Evolutionary conservation across 35 echinoderm and acorn worm genomes (phyloP).

Genomic region (Ophioderma brevispina): DNA sequence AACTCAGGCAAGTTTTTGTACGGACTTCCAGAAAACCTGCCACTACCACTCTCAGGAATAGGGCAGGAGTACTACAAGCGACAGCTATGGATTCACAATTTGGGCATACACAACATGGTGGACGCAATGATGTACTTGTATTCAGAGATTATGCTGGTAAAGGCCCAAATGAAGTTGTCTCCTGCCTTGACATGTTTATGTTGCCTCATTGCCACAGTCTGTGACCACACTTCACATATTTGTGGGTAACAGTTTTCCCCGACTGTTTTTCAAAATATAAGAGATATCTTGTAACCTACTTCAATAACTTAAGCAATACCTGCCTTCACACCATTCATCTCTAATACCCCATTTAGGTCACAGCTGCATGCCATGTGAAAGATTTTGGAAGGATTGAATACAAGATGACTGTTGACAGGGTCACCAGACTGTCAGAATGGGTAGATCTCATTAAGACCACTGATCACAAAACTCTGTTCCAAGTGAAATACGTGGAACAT

Average conservation of each 20-base stretch:
- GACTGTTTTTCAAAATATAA: slow-evolving; percentile 41
- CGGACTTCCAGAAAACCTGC: slow-evolving; percentile 8
- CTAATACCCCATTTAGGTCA: slow-evolving; percentile 31
- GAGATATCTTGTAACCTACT: not conserved
- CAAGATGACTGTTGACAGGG: not conserved
- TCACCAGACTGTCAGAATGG: slow-evolving; percentile 11
- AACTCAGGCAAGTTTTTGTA: not conserved
- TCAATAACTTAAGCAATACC: too few species aligned
- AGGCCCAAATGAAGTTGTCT: slow-evolving; percentile 13
- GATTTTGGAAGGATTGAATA: slow-evolving; percentile 31
- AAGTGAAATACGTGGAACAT: not conserved
- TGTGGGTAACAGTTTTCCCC: too few species aligned
- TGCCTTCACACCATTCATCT: not conserved
- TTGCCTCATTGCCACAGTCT: not conserved
- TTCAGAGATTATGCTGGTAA: slow-evolving; percentile 15
- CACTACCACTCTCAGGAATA: slow-evolving; percentile 10
- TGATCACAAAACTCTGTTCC: slow-evolving; percentile 2
- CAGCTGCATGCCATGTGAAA: slow-evolving; percentile 24
- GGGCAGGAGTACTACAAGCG: slow-evolving; percentile 30
- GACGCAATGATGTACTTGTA: slow-evolving; percentile 6
- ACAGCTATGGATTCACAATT: slow-evolving; percentile 2
- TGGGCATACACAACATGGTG: not conserved
- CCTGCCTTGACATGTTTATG: slow-evolving; percentile 1
- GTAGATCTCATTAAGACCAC: slow-evolving; percentile 15
- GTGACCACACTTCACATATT: slow-evolving; percentile 9